These are phyloP conservation scores for Hepsetus odoe DNA, from an alignment of 2,113 vertebrate species.

Conservation along the genomic window DNA sequence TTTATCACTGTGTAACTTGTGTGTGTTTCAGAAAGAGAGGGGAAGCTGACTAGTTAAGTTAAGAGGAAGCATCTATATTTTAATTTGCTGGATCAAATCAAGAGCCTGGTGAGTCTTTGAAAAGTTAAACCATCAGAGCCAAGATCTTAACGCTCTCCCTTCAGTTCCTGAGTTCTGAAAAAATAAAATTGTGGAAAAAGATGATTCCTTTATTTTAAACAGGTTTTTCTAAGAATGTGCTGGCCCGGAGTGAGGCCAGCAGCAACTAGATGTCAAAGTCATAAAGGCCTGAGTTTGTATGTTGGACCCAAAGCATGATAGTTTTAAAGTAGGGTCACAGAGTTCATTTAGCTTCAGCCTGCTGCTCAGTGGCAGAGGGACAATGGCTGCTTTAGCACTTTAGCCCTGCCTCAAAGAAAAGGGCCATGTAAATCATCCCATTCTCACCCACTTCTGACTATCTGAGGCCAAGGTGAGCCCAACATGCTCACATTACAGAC, in stretches of 20 bases:
- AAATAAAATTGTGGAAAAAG: not conserved
- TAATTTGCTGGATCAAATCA: not conserved
- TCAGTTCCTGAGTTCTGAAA: not conserved
- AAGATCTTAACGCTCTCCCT: not conserved
- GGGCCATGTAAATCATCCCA: constrained; percentile 60
- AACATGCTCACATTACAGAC: constrained; percentile 65
- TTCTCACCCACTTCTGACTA: constrained; percentile 59
- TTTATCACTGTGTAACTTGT: constrained; percentile 16
- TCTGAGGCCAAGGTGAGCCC: constrained; percentile 64
- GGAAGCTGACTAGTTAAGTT: constrained; percentile 9
- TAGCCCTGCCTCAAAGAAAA: constrained; percentile 60
- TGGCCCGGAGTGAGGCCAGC: not conserved
- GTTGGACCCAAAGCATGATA: not conserved
- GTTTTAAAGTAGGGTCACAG: constrained; percentile 6
- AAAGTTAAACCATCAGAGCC: too few relatives aligned
- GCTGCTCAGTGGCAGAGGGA: constrained; percentile 18
- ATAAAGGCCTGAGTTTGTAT: constrained; percentile 15
- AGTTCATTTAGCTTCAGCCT: constrained; percentile 10
- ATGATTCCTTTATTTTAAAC: not conserved
- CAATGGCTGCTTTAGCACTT: constrained; percentile 45
- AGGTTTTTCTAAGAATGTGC: not conserved
- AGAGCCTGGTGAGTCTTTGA: not conserved
- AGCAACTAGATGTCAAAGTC: not conserved
- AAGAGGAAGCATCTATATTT: too few relatives aligned
- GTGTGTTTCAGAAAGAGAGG: not conserved